phyloP scores from a whole-genome alignment of 2,888 invertebrate species.

The Orchesellides sinensis region DNA sequence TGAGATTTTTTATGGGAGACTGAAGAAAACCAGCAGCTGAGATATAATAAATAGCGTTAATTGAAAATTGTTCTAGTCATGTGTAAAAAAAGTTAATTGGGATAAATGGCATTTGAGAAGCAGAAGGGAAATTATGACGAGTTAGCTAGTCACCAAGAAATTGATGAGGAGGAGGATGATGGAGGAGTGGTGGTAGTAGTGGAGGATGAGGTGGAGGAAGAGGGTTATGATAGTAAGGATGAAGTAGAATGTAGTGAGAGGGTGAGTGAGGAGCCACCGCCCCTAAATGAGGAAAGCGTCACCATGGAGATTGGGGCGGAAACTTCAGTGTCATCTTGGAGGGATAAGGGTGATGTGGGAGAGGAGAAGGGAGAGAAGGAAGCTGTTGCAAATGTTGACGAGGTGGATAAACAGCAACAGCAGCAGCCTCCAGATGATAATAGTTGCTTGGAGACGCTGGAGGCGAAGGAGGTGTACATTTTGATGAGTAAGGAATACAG shows the following conservation, averaged over 20 bases:
- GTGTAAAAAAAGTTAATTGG: too few species aligned
- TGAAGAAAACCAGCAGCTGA: too few species aligned
- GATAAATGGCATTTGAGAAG: not conserved
- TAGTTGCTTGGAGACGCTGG: constrained; percentile 76
- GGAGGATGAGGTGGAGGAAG: constrained; percentile 3
- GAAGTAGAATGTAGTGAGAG: not conserved
- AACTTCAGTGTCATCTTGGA: not conserved
- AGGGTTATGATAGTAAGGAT: not conserved
- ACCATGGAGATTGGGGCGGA: not conserved
- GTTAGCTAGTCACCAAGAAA: not conserved
- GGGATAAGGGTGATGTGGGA: not conserved
- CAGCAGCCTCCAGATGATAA: not conserved
- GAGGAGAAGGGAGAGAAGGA: not conserved
- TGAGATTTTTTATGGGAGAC: too few species aligned
- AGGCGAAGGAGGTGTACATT: constrained; percentile 83
- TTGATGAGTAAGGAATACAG: constrained; percentile 84
- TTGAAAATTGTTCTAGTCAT: too few species aligned
- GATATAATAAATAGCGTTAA: too few species aligned
- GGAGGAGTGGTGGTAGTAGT: constrained; percentile 16
- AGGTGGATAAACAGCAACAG: not conserved
- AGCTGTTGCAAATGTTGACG: not conserved
- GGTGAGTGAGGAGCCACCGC: not conserved
- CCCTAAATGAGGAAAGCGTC: not conserved
- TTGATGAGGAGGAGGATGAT: not conserved
- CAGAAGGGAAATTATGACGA: not conserved